Percentiles rank a stretch among this genome's conserved stretches.
These are phyloP conservation scores for Pristionchus exspectatus DNA, from an alignment of 2,888 invertebrate species.

Conservation along the genomic window DNA sequence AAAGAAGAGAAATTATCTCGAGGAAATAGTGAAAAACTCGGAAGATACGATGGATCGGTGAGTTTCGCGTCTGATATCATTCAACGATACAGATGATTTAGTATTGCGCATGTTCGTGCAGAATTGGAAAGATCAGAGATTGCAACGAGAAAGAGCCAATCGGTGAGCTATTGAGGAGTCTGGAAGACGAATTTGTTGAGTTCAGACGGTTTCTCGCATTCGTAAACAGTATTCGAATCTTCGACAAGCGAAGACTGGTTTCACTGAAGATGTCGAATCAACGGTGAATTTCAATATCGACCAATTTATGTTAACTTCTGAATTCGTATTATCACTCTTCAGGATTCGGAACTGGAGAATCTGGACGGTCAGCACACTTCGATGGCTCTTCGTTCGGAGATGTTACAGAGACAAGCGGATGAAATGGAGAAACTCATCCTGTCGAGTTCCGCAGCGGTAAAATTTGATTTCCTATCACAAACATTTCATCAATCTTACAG, in stretches of 20 bases:
- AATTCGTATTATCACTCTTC: neutral
- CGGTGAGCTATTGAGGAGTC: neutral
- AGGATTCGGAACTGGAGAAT: conserved; percentile 49
- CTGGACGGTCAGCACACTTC: conserved; percentile 47
- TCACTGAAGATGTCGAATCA: conserved; percentile 26
- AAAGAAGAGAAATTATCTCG: conserved; percentile 36
- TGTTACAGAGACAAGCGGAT: conserved; percentile 18
- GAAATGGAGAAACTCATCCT: conserved; percentile 3
- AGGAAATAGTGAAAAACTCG: conserved; percentile 32
- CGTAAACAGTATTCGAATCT: conserved; percentile 53
- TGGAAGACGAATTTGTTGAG: neutral
- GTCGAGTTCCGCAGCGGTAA: neutral
- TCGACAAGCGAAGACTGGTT: conserved; percentile 44
- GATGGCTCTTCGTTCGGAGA: neutral
- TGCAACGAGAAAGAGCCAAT: conserved; percentile 47
- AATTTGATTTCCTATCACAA: neutral
- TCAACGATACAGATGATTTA: neutral
- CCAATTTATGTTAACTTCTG: neutral
- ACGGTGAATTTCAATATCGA: neutral
- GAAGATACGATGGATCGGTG: conserved; percentile 28
- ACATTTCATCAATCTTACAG: neutral
- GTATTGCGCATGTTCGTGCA: neutral
- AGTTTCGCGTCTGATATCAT: neutral
- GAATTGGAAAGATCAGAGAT: conserved; percentile 32
- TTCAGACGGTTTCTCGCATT: conserved; percentile 44